A percentile compares a stretch with the other conserved stretches of the same genome.
Evolutionary conservation across 2,888 invertebrate genomes (phyloP).

Genomic region (Sympetrum striolatum): DNA sequence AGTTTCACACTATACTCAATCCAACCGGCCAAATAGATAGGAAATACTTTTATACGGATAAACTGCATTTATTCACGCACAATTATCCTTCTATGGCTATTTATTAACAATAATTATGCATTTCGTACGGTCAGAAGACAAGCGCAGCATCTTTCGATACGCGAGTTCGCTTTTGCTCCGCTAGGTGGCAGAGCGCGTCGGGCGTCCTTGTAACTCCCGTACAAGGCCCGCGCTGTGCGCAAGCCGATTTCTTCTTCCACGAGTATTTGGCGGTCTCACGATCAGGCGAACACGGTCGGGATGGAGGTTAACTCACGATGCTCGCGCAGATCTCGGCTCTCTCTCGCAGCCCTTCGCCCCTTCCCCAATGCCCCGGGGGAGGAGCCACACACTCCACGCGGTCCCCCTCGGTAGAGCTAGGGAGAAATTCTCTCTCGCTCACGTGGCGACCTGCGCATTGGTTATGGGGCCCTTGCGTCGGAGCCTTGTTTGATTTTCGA

Average conservation of each 20-base stretch:
- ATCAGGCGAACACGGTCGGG: constrained; percentile 35
- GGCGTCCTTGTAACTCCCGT: constrained; percentile 17
- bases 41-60: not conserved
- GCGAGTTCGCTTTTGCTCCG: not conserved
- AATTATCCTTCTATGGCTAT: no score
- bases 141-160: no score
- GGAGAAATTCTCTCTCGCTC: not conserved
- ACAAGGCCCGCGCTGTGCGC: constrained; percentile 33
- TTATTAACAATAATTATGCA: no score
- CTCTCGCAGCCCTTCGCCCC: not conserved
- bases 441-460: not conserved
- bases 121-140: no score
- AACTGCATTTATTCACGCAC: no score
- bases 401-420: constrained; percentile 10
- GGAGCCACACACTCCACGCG: not conserved
- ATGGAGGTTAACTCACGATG: not conserved
- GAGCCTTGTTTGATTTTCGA: constrained; percentile 42
- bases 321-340: not conserved
- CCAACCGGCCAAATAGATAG: no score
- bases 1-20: no score
- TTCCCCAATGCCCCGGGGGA: not conserved
- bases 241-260: constrained; percentile 45
- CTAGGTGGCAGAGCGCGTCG: not conserved
- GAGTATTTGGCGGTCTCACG: constrained; percentile 46
- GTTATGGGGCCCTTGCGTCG: not conserved